Evolutionary conservation across 2,113 vertebrate genomes (phyloP).

Genomic region (Gasterosteus aculeatus): DNA sequence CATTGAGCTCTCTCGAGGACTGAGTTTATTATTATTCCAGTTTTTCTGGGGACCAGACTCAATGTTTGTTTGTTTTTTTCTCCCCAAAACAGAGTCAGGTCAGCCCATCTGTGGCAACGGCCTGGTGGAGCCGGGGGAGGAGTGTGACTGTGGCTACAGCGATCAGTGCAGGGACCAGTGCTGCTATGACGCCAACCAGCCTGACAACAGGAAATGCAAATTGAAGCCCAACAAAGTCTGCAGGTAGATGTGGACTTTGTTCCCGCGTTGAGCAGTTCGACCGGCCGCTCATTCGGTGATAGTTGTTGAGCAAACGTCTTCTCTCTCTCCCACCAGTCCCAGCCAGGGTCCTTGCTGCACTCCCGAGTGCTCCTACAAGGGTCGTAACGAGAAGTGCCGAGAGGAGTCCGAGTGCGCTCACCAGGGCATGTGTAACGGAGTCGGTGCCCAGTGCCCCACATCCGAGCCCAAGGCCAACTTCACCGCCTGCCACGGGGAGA

Average conservation of each 20-base stretch:
- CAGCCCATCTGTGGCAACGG: conserved; percentile 98
- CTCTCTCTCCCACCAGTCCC: conserved; percentile 80
- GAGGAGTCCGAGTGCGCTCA: conserved; percentile 95
- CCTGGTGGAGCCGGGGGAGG: conserved; percentile 93
- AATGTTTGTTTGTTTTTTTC: conserved; percentile 21
- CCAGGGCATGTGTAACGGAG: conserved; percentile 90
- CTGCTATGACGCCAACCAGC: conserved; percentile 94
- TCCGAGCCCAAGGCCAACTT: conserved; percentile 95
- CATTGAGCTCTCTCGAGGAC: background rate
- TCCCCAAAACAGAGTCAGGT: conserved; percentile 87
- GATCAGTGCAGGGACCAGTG: conserved; percentile 96
- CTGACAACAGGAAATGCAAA: conserved; percentile 93
- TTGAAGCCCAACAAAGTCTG: conserved; percentile 88
- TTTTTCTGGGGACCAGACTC: background rate
- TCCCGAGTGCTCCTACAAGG: conserved; percentile 83
- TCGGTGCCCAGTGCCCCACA: conserved; percentile 87
- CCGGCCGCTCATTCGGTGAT: background rate
- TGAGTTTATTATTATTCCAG: background rate
- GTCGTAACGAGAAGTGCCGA: conserved; percentile 88
- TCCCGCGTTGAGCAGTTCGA: background rate
- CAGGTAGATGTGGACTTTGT: conserved; percentile 82
- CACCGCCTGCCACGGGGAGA: conserved; percentile 94
- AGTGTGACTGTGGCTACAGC: conserved; percentile 98
- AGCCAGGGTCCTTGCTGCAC: conserved; percentile 98
- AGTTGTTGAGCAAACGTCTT: background rate